Percentiles rank a stretch among this genome's conserved stretches.
Conservation (phyloP, 2,888 invertebrate species). For the Nymphalis urticae region DNA sequence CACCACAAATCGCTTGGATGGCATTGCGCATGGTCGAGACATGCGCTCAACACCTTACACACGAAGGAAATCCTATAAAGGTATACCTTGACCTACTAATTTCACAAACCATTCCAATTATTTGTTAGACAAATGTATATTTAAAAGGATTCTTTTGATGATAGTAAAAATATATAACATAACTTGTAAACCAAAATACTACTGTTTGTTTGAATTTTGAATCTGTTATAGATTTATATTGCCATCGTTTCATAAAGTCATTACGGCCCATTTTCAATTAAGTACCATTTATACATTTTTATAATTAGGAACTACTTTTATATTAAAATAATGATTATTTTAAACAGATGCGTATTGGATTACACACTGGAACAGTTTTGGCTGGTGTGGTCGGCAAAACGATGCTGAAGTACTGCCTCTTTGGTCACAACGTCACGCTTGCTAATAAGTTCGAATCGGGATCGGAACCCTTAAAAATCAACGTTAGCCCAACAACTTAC, state of each 20-base stretch:
- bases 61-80: conserved; percentile 94
- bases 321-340: conserved; percentile 18
- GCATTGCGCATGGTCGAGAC: conserved; percentile 96
- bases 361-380: conserved; percentile 95
- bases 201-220: not conserved
- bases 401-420: conserved; percentile 96
- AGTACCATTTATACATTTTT: not conserved
- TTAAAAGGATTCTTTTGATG: too few relatives aligned
- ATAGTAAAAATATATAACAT: too few relatives aligned
- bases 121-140: not conserved
- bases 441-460: conserved; percentile 98
- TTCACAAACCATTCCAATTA: not conserved
- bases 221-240: not conserved
- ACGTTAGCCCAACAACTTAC: conserved; percentile 96
- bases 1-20: conserved; percentile 98
- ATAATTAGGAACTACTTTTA: not conserved
- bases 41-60: conserved; percentile 92
- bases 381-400: conserved; percentile 97
- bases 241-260: too few relatives aligned
- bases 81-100: conserved; percentile 61
- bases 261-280: too few relatives aligned
- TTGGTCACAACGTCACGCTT: conserved; percentile 96
- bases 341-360: conserved; percentile 94
- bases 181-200: too few relatives aligned
- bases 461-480: conserved; percentile 94